These are phyloP conservation scores for Drosophila funebris DNA, from an alignment of 1,140 invertebrate genomes.

Conservation along the genomic window DNA sequence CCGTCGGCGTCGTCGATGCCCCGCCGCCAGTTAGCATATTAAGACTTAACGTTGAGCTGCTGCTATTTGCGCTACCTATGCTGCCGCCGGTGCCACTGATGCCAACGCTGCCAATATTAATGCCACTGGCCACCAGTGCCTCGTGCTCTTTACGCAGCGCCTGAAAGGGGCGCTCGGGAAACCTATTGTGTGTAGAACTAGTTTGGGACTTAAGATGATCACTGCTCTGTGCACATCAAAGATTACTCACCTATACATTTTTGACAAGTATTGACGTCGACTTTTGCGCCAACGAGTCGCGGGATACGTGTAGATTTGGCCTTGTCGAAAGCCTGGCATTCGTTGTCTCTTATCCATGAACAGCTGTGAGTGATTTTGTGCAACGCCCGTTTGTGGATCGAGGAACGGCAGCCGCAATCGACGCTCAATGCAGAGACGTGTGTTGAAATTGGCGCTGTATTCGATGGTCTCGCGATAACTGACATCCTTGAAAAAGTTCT, in stretches of 20 bases:
- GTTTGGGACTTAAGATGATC: not conserved
- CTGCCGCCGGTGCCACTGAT: constrained; percentile 1
- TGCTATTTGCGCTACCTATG: constrained; percentile 32
- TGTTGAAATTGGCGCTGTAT: constrained; percentile 96
- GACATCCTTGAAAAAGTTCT: constrained; percentile 94
- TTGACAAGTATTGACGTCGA: constrained; percentile 80
- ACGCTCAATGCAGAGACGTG: constrained; percentile 94
- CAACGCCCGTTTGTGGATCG: constrained; percentile 97
- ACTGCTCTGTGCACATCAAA: not conserved
- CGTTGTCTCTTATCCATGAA: constrained; percentile 95
- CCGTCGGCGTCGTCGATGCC: constrained; percentile 46
- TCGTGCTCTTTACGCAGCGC: constrained; percentile 80
- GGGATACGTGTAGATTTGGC: constrained; percentile 97
- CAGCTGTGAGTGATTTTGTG: constrained; percentile 96
- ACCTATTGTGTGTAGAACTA: constrained; percentile 49
- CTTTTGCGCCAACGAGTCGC: constrained; percentile 81
- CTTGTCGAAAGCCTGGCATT: constrained; percentile 93
- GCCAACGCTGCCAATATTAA: constrained; percentile 30
- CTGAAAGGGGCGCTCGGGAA: constrained; percentile 80
- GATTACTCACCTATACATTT: constrained; percentile 78
- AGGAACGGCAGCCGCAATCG: constrained; percentile 96
- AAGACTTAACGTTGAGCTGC: constrained; percentile 51
- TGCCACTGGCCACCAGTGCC: constrained; percentile 59
- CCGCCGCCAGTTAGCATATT: constrained; percentile 63
- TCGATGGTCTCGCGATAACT: constrained; percentile 96